Evolutionary conservation across 2,888 invertebrate genomes (phyloP).

Genomic region (Liposcelis brunnea): DNA sequence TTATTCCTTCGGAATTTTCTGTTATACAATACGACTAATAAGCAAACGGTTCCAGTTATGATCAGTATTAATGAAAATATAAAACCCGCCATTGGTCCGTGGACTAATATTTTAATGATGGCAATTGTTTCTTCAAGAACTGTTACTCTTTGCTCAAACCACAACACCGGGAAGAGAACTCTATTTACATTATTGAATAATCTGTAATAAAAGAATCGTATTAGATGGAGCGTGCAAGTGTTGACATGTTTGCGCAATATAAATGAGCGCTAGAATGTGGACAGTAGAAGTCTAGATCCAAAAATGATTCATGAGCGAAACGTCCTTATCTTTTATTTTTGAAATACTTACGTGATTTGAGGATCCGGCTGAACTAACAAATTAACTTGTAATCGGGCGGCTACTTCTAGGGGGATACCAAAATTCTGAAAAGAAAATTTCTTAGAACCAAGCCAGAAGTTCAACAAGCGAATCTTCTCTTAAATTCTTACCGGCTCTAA

Average conservation of each 20-base stretch:
- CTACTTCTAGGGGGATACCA: slow-evolving; percentile 57
- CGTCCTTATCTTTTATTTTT: too few species aligned
- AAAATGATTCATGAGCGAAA: too few species aligned
- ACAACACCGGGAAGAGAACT: slow-evolving; percentile 56
- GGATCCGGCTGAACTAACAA: slow-evolving; percentile 35
- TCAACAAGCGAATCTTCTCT: background rate
- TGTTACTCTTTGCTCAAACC: slow-evolving; percentile 54
- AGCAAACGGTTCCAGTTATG: background rate
- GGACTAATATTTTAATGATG: background rate
- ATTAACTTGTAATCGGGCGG: slow-evolving; percentile 64
- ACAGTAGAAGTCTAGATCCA: background rate
- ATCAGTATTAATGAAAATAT: background rate
- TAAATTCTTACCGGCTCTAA: slow-evolving; percentile 48
- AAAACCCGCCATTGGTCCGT: background rate
- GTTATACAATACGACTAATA: background rate
- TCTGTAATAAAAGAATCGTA: slow-evolving; percentile 29
- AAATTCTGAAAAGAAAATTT: slow-evolving; percentile 31
- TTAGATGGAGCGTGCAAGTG: background rate
- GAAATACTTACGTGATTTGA: slow-evolving; percentile 33
- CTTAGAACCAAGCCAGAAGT: too few species aligned
- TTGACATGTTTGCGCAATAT: background rate
- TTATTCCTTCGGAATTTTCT: background rate
- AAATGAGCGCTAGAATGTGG: slow-evolving; percentile 1
- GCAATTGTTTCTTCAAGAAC: slow-evolving; percentile 21
- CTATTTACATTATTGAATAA: slow-evolving; percentile 46